These are phyloP conservation scores for Musca domestica DNA, from an alignment of 1,140 invertebrate genomes.

Conservation along the genomic window DNA sequence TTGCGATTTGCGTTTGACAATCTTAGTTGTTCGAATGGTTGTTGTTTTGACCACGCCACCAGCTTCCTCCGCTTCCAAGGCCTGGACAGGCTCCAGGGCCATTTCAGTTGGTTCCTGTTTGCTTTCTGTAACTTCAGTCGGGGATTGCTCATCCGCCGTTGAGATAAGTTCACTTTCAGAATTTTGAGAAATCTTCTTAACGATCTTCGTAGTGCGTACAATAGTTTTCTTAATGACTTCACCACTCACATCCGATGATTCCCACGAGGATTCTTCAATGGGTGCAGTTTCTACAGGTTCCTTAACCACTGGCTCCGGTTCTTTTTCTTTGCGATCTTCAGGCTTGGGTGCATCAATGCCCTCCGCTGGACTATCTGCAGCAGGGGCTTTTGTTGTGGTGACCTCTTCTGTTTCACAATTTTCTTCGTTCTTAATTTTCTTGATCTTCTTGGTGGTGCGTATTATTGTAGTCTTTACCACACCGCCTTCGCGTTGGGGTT, in stretches of 20 bases:
- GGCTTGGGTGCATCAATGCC: not conserved
- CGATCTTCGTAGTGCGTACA: slow-evolving; percentile 47
- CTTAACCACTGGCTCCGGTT: not conserved
- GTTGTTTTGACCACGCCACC: slow-evolving; percentile 49
- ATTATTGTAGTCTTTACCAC: slow-evolving; percentile 44
- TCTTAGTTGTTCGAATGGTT: slow-evolving; percentile 46
- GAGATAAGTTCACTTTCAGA: slow-evolving; percentile 28
- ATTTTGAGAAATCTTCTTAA: slow-evolving; percentile 47
- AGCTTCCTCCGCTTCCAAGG: slow-evolving; percentile 3
- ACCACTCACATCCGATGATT: slow-evolving; percentile 15
- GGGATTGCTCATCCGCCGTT: not conserved
- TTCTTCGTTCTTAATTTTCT: slow-evolving; percentile 42
- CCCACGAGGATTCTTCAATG: not conserved
- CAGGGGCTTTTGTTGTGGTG: not conserved
- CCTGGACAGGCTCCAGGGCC: slow-evolving; percentile 21
- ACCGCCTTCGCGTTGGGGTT: slow-evolving; percentile 26
- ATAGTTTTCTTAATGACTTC: slow-evolving; percentile 49
- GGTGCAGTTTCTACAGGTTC: not conserved
- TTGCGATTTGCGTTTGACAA: slow-evolving; percentile 34
- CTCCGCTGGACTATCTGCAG: slow-evolving; percentile 4
- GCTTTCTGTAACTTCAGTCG: not conserved
- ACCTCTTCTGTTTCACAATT: not conserved
- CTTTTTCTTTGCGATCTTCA: slow-evolving; percentile 6
- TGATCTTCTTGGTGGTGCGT: slow-evolving; percentile 45
- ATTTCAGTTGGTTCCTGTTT: slow-evolving; percentile 7